phyloP scores from a whole-genome alignment of 2,113 vertebrate genomes.

The Orthonyx spaldingii region DNA sequence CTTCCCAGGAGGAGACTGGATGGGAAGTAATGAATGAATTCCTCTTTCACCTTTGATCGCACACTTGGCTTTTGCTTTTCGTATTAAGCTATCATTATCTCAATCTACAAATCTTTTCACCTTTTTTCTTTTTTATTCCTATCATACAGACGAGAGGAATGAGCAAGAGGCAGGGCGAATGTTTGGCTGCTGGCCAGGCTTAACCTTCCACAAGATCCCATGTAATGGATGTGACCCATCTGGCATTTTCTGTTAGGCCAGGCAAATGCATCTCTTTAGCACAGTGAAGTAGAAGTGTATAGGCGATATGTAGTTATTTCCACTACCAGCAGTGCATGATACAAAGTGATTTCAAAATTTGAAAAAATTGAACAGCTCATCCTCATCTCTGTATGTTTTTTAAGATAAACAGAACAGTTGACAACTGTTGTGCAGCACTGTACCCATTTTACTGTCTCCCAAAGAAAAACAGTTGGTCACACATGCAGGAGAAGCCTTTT shows the following conservation, averaged over 20 bases:
- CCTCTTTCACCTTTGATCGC: background rate
- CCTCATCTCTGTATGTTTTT: background rate
- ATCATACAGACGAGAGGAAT: accelerated
- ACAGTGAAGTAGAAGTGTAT: background rate
- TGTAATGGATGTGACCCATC: background rate
- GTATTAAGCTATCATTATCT: background rate
- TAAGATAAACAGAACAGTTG: background rate
- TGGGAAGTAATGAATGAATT: background rate
- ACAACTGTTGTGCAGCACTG: background rate
- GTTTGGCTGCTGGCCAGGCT: background rate
- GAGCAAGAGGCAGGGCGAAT: background rate
- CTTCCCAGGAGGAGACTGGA: background rate
- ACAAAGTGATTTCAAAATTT: background rate
- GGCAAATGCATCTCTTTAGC: background rate
- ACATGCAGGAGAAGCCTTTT: background rate
- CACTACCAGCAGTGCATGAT: too few relatives aligned
- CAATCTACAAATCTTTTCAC: background rate
- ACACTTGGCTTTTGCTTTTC: background rate
- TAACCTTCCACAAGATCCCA: background rate
- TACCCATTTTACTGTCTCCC: background rate
- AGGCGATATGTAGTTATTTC: background rate
- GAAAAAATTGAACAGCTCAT: background rate
- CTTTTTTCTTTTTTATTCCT: background rate
- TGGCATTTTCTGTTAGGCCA: background rate
- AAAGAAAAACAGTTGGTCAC: background rate